These are phyloP conservation scores for Oxyscelio sp. DNA, from an alignment of 2,888 invertebrate genomes.

Conservation along the genomic window DNA sequence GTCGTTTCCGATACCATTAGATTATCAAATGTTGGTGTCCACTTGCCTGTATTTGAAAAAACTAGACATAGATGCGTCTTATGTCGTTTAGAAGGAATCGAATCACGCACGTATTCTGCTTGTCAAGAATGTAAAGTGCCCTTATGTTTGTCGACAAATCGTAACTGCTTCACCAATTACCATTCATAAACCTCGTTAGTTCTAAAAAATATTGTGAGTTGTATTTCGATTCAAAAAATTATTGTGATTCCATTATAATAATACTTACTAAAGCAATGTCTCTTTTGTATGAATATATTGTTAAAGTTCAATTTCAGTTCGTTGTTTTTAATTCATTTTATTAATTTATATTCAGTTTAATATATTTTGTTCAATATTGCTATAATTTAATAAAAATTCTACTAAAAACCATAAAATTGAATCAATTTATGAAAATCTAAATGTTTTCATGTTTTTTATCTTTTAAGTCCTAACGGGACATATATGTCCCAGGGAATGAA, in stretches of 20 bases:
- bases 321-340: too few relatives aligned
- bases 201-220: too few relatives aligned
- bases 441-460: background rate
- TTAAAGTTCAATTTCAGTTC: too few relatives aligned
- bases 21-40: constrained; percentile 19
- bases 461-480: background rate
- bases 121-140: constrained; percentile 1
- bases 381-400: too few relatives aligned
- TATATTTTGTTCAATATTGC: too few relatives aligned
- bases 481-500: constrained; percentile 9
- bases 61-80: constrained; percentile 17
- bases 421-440: background rate
- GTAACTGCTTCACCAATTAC: constrained; percentile 2
- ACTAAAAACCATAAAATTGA: too few relatives aligned
- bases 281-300: too few relatives aligned
- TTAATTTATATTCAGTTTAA: too few relatives aligned
- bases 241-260: too few relatives aligned
- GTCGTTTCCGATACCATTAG: background rate
- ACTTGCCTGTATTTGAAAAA: constrained; percentile 15
- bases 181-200: too few relatives aligned
- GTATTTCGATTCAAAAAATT: too few relatives aligned
- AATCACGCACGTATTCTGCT: background rate
- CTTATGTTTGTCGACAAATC: background rate
- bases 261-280: too few relatives aligned
- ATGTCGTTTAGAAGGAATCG: background rate